Evolutionary conservation across 2,797 vertebrate species (phyloP).

Genomic region (Odontamblyopus rebecca): DNA sequence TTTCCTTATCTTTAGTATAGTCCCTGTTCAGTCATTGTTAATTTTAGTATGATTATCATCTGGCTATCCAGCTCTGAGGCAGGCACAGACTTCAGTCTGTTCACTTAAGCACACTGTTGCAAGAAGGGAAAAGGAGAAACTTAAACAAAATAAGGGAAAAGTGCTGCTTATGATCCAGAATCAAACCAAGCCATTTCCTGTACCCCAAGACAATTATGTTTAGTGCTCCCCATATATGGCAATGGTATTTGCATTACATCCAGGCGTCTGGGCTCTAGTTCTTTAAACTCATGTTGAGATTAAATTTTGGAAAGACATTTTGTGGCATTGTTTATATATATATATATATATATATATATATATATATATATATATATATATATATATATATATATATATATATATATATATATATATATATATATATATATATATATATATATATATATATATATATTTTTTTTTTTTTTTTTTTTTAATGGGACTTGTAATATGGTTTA

Average conservation of each 20-base stretch:
- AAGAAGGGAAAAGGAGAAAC: constrained; percentile 55
- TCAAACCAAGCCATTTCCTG: constrained; percentile 86
- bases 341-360: no score
- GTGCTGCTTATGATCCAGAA: constrained; percentile 77
- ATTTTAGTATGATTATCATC: constrained; percentile 14
- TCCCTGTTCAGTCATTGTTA: not conserved
- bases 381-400: no score
- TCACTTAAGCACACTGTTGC: not conserved
- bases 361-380: no score
- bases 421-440: no score
- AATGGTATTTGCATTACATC: constrained; percentile 81
- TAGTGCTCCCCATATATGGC: constrained; percentile 82
- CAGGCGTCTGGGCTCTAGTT: constrained; percentile 74
- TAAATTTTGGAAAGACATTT: constrained; percentile 60
- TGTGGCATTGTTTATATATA: constrained; percentile 39
- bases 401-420: no score
- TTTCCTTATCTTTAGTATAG: constrained; percentile 9
- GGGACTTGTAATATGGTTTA: no score
- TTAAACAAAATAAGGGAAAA: constrained; percentile 59
- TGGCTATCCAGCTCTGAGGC: not conserved
- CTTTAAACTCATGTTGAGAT: constrained; percentile 72
- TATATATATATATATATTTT: no score
- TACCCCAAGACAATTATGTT: constrained; percentile 65
- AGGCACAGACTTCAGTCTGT: constrained; percentile 27
- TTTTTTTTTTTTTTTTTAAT: no score